Conservation (phyloP, 1,140 invertebrate genomes). For the Nasonia giraulti region DNA sequence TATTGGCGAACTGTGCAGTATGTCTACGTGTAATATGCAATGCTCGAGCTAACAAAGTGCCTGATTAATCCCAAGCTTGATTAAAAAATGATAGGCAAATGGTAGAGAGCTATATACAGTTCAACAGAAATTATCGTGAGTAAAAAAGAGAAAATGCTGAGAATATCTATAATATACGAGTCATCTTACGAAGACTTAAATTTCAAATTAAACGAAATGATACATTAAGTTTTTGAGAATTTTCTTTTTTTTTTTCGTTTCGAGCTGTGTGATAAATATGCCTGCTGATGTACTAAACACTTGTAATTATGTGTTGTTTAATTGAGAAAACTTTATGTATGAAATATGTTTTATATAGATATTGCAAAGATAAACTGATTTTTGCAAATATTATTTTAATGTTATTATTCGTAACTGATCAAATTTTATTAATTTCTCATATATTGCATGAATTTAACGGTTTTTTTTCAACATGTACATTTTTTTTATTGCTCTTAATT, state of each 20-base stretch:
- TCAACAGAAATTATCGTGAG: neutral
- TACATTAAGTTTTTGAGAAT: neutral
- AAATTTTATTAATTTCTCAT: conserved; percentile 3
- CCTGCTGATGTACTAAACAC: neutral
- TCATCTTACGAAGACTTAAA: neutral
- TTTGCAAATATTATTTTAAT: no score
- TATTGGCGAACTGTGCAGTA: conserved; percentile 8
- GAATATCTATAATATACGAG: no score
- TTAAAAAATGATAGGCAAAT: conserved; percentile 16
- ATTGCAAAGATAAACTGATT: neutral
- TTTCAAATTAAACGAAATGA: neutral
- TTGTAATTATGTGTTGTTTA: neutral
- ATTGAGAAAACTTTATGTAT: neutral
- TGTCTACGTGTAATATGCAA: conserved; percentile 11
- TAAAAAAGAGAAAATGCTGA: neutral
- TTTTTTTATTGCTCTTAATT: neutral
- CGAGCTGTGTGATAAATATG: neutral
- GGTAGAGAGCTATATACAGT: neutral
- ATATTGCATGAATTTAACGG: neutral
- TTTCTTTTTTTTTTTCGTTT: neutral
- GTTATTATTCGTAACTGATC: neutral
- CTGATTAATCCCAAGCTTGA: conserved; percentile 43
- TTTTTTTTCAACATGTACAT: neutral
- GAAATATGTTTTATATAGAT: neutral
- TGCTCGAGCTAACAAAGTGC: conserved; percentile 38